Conservation (phyloP, 2,888 invertebrate species). For the Philereme transversata region DNA sequence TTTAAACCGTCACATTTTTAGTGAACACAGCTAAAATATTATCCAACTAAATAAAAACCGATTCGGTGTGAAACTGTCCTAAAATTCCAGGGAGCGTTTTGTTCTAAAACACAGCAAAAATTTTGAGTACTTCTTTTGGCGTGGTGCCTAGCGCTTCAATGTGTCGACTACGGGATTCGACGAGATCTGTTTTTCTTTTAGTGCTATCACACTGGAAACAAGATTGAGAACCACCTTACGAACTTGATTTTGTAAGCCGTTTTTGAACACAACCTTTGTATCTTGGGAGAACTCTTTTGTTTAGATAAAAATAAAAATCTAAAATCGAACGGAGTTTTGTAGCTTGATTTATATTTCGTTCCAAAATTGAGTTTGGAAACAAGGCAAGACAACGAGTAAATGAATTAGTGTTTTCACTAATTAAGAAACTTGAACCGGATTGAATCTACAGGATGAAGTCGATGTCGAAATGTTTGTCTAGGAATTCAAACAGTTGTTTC, state of each 20-base stretch:
- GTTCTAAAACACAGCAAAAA: constrained; percentile 45
- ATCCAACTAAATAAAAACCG: constrained; percentile 52
- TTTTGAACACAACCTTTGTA: constrained; percentile 32
- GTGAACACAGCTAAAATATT: constrained; percentile 53
- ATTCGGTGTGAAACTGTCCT: constrained; percentile 45
- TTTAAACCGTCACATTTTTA: constrained; percentile 50
- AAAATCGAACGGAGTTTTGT: constrained; percentile 3
- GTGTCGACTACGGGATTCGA: constrained; percentile 39
- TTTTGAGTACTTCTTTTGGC: constrained; percentile 51
- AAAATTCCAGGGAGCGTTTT: constrained; percentile 43
- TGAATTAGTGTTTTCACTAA: neutral
- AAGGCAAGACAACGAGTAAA: too few relatives aligned
- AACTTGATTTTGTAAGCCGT: constrained; percentile 37
- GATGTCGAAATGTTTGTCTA: constrained; percentile 9
- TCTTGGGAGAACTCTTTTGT: constrained; percentile 10
- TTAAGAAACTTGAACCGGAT: constrained; percentile 14
- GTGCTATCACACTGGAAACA: constrained; percentile 37
- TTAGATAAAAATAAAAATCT: constrained; percentile 11
- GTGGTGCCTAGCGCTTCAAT: constrained; percentile 45
- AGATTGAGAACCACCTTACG: constrained; percentile 40
- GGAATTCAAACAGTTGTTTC: constrained; percentile 4
- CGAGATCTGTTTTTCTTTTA: constrained; percentile 41
- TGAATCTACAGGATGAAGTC: constrained; percentile 8
- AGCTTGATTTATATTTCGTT: constrained; percentile 9
- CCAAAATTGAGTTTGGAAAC: neutral